These are phyloP conservation scores for Zaprionus lineosus DNA, from an alignment of 2,888 invertebrate species.

Conservation along the genomic window DNA sequence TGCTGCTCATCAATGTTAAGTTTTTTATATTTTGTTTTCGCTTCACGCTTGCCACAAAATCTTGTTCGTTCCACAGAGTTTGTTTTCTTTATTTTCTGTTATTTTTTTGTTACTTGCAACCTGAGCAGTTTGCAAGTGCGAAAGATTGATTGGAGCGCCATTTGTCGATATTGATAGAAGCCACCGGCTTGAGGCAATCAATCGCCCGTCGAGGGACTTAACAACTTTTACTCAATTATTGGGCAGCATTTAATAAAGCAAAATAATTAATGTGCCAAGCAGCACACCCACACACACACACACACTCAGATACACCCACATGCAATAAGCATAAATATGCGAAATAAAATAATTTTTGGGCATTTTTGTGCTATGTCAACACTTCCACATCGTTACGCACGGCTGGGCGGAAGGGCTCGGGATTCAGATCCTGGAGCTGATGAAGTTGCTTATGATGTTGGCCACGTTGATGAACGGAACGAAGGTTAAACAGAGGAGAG, in stretches of 20 bases:
- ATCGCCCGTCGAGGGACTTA: constrained; percentile 33
- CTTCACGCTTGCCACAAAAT: constrained; percentile 9
- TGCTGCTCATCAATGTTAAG: constrained; percentile 79
- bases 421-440: constrained; percentile 12
- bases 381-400: constrained; percentile 75
- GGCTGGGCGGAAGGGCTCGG: constrained; percentile 40
- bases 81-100: too few relatives aligned
- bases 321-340: constrained; percentile 44
- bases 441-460: constrained; percentile 44
- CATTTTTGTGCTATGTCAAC: constrained; percentile 78
- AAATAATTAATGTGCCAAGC: constrained; percentile 61
- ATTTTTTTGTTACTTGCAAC: too few relatives aligned
- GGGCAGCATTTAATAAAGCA: constrained; percentile 41
- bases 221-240: constrained; percentile 25
- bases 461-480: constrained; percentile 39
- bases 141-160: constrained; percentile 67
- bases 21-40: constrained; percentile 35
- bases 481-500: constrained; percentile 48
- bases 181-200: constrained; percentile 40
- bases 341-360: constrained; percentile 66
- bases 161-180: constrained; percentile 60
- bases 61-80: constrained; percentile 11
- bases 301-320: not conserved
- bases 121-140: constrained; percentile 53
- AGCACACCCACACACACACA: constrained; percentile 1